Percentiles rank a stretch among this genome's conserved stretches.
Evolutionary conservation across 2,888 invertebrate genomes (phyloP).

Genomic region (Apotomis capreana): DNA sequence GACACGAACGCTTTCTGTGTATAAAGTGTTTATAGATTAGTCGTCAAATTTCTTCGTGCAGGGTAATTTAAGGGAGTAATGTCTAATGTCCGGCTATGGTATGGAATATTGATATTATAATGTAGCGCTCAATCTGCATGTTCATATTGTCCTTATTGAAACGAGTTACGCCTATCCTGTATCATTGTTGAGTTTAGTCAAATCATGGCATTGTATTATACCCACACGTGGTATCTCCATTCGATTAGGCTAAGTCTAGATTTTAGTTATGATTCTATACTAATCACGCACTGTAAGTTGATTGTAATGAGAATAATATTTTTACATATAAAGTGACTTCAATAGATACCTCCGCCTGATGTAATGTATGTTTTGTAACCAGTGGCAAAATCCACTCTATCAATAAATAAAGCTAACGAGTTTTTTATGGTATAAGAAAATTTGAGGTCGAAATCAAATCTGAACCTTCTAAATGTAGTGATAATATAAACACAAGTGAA

Average conservation of each 20-base stretch:
- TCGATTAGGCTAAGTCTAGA: slow-evolving; percentile 35
- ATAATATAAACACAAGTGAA: not conserved
- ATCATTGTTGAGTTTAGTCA: slow-evolving; percentile 45
- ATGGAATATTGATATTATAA: slow-evolving; percentile 56
- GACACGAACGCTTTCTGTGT: slow-evolving; percentile 48
- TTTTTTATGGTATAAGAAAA: not conserved
- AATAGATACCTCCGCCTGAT: slow-evolving; percentile 34
- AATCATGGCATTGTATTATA: slow-evolving; percentile 24
- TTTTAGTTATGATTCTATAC: slow-evolving; percentile 27
- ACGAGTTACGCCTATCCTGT: slow-evolving; percentile 58
- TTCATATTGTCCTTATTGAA: slow-evolving; percentile 51
- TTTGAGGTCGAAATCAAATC: not conserved
- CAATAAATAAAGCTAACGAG: not conserved
- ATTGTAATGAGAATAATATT: slow-evolving; percentile 26
- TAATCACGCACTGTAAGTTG: slow-evolving; percentile 29
- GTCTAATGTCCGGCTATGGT: slow-evolving; percentile 52
- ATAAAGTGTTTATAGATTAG: slow-evolving; percentile 66
- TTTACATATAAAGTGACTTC: slow-evolving; percentile 34
- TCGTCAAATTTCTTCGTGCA: slow-evolving; percentile 79
- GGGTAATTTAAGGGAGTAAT: slow-evolving; percentile 65
- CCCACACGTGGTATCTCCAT: slow-evolving; percentile 17
- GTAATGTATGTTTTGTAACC: slow-evolving; percentile 17
- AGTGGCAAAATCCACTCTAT: slow-evolving; percentile 9
- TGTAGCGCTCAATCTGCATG: slow-evolving; percentile 63
- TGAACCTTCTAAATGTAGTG: slow-evolving; percentile 5